Conservation (phyloP, 2,113 vertebrate species). For the Perca schrenkii region DNA sequence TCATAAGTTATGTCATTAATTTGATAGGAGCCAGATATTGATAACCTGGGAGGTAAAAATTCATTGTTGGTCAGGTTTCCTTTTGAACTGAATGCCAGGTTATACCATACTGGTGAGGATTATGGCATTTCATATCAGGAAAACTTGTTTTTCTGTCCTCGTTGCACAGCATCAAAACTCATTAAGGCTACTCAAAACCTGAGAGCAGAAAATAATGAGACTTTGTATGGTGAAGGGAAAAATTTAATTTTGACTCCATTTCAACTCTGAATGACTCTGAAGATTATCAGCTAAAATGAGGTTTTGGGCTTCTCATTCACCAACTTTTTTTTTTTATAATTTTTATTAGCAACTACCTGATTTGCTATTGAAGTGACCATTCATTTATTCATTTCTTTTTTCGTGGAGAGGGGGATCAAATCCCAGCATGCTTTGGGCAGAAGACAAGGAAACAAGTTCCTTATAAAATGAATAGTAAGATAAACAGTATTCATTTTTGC, state of each 20-base stretch:
- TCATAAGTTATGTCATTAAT: slow-evolving; percentile 27
- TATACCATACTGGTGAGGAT: background rate
- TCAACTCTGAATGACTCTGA: slow-evolving; percentile 13
- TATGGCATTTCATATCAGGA: background rate
- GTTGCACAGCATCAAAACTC: slow-evolving; percentile 14
- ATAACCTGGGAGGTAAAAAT: background rate
- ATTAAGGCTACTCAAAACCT: background rate
- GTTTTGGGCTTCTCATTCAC: background rate
- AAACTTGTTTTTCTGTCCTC: background rate
- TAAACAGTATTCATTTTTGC: background rate
- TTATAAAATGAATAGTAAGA: background rate
- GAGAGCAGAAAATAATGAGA: slow-evolving; percentile 15
- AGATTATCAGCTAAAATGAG: background rate
- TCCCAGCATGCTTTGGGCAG: slow-evolving; percentile 12
- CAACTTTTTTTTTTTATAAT: no score
- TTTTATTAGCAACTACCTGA: background rate
- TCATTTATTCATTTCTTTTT: background rate
- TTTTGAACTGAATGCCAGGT: background rate
- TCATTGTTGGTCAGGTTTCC: background rate
- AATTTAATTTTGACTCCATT: background rate
- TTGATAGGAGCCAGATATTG: background rate
- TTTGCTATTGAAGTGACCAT: background rate
- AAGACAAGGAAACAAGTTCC: background rate
- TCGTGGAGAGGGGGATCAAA: background rate
- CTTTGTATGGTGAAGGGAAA: background rate